Evolutionary conservation across 2,113 vertebrate species (phyloP).

Genomic region (Rhombomys opimus): DNA sequence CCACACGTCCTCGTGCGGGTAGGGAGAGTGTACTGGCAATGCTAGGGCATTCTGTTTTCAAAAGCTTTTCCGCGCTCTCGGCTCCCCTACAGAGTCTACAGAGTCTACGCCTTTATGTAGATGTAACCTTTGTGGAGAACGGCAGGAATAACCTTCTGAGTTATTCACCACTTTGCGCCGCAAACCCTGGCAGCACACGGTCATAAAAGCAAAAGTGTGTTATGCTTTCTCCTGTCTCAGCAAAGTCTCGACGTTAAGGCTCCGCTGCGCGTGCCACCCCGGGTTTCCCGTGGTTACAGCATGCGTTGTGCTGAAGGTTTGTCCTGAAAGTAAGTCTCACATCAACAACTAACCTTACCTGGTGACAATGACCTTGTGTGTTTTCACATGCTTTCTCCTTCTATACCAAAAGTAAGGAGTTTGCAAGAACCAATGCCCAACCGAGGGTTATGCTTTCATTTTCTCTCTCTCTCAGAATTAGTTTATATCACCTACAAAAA

Average conservation of each 20-base stretch:
- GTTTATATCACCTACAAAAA: conserved; percentile 85
- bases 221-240: background rate
- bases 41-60: background rate
- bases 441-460: conserved; percentile 59
- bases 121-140: background rate
- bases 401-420: conserved; percentile 69
- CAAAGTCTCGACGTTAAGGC: conserved; percentile 24
- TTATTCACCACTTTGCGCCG: background rate
- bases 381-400: conserved; percentile 50
- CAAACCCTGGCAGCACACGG: background rate
- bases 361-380: conserved; percentile 43
- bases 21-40: background rate
- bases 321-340: conserved; percentile 63
- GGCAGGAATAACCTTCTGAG: background rate
- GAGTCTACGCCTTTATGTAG: background rate
- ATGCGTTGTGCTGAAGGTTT: background rate
- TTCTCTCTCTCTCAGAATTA: conserved; percentile 69
- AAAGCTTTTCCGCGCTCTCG: background rate
- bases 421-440: conserved; percentile 72
- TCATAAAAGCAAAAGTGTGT: conserved; percentile 33
- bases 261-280: background rate
- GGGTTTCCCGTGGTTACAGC: conserved; percentile 10
- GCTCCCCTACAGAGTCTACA: background rate
- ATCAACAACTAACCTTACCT: background rate
- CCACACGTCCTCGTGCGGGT: too few species aligned